These are phyloP conservation scores for Sebastes jordani DNA, from an alignment of 2,797 vertebrate genomes.

Conservation along the genomic window DNA sequence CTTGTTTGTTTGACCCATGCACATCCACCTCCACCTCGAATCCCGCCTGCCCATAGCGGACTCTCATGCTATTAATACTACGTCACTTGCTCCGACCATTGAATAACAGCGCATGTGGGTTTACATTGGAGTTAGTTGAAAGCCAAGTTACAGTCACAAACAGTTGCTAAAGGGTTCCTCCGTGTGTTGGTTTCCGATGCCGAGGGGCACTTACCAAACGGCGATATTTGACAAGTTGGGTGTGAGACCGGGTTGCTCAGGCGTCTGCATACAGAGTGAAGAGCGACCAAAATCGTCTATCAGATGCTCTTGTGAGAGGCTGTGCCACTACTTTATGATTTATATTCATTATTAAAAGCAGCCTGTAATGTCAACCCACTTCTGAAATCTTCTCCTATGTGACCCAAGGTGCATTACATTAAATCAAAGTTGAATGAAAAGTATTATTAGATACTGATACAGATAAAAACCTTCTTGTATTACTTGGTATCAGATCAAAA, in stretches of 20 bases:
- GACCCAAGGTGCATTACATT: neutral
- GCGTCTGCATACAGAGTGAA: neutral
- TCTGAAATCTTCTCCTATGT: neutral
- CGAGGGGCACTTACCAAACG: too few relatives aligned
- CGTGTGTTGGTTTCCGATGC: too few relatives aligned
- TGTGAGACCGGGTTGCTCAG: neutral
- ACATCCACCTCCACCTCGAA: too few relatives aligned
- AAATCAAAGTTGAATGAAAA: neutral
- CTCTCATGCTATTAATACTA: too few relatives aligned
- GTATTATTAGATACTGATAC: neutral
- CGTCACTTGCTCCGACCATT: too few relatives aligned
- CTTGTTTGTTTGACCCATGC: too few relatives aligned
- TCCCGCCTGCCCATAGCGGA: too few relatives aligned
- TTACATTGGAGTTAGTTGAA: too few relatives aligned
- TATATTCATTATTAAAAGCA: constrained; percentile 1
- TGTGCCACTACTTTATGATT: neutral
- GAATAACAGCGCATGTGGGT: too few relatives aligned
- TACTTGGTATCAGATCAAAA: neutral
- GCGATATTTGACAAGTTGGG: too few relatives aligned
- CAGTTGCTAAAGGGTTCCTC: too few relatives aligned
- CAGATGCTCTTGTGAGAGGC: constrained; percentile 15
- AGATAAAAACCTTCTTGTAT: neutral
- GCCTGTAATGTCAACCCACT: constrained; percentile 8
- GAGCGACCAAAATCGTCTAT: neutral
- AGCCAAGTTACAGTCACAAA: too few relatives aligned